Evolutionary conservation across 1,140 invertebrate genomes (phyloP).

Genomic region (Anastatus disparis): DNA sequence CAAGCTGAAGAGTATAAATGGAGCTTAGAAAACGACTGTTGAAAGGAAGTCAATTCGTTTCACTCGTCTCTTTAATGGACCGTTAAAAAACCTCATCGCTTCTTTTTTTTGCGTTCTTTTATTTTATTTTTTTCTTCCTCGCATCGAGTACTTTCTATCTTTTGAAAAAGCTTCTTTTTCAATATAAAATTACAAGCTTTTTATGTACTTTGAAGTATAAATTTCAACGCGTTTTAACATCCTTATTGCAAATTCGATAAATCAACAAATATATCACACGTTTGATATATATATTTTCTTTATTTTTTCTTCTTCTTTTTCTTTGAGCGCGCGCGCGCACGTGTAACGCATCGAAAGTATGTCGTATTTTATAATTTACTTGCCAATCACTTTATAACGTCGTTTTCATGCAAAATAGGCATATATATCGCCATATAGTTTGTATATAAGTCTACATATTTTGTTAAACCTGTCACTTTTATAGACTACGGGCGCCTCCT

Average conservation of each 20-base stretch:
- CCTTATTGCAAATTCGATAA: no score
- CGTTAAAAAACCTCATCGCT: neutral
- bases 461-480: slow-evolving; percentile 8
- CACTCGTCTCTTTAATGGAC: neutral
- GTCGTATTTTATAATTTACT: slow-evolving; percentile 18
- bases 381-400: slow-evolving; percentile 1
- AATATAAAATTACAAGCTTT: no score
- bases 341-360: neutral
- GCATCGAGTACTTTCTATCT: no score
- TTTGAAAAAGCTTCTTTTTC: no score
- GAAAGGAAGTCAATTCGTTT: neutral
- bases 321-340: no score
- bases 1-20: neutral
- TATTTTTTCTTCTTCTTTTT: no score
- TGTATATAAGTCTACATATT: neutral
- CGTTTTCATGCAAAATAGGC: neutral
- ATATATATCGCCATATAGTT: neutral
- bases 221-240: no score
- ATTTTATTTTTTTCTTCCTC: neutral
- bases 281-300: no score
- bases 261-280: no score
- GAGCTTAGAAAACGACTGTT: neutral
- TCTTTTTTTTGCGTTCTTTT: neutral
- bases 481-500: neutral
- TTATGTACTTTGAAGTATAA: no score